Percentiles rank a stretch among this genome's conserved stretches.
Conservation (phyloP, 2,113 vertebrate genomes). For the Cacatua alba region DNA sequence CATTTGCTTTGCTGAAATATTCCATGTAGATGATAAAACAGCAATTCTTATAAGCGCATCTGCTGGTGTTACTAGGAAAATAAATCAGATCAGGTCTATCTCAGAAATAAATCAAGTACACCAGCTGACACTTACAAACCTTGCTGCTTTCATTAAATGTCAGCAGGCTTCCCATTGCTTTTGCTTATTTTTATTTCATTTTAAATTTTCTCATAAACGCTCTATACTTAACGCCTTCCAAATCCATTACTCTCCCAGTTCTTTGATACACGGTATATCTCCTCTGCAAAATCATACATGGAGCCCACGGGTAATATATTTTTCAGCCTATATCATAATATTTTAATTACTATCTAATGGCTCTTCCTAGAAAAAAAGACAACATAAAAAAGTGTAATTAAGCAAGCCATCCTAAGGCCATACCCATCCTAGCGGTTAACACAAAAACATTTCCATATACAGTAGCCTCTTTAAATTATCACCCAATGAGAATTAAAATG, state of each 20-base stretch:
- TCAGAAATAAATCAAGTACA: constrained; percentile 27
- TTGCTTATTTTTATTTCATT: constrained; percentile 7
- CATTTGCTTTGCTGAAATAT: not conserved
- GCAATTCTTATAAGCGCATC: not conserved
- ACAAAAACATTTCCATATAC: not conserved
- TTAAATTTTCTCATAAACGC: constrained; percentile 5
- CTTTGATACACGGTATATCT: not conserved
- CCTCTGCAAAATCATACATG: not conserved
- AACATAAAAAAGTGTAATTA: constrained; percentile 25
- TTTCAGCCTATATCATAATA: not conserved
- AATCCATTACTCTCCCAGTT: not conserved
- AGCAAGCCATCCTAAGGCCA: not conserved
- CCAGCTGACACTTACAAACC: constrained; percentile 6
- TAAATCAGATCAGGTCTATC: not conserved
- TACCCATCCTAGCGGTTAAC: not conserved
- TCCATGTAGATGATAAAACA: not conserved
- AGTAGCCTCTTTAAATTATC: not conserved
- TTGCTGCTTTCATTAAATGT: not conserved
- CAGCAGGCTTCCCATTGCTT: constrained; percentile 8
- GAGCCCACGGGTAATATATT: not conserved
- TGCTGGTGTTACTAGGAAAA: not conserved
- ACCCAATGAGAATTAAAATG: constrained; percentile 16
- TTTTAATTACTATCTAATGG: constrained; percentile 32
- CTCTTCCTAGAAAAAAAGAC: not conserved
- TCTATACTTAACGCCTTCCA: not conserved